phyloP scores from a whole-genome alignment of 2,888 invertebrate genomes.

The Colostygia pectinataria region DNA sequence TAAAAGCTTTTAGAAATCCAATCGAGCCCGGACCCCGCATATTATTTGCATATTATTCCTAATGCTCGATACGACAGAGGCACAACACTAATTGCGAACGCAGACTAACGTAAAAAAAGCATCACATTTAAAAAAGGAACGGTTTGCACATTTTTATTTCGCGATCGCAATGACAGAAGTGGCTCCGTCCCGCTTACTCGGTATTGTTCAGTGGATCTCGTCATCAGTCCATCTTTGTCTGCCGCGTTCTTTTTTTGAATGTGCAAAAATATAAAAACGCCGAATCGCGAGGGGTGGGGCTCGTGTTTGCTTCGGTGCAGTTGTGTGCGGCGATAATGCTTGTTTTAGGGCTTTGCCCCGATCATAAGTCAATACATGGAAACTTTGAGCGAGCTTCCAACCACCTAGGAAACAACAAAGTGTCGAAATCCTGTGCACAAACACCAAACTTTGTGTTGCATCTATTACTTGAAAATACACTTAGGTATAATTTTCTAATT shows the following conservation, averaged over 20 bases:
- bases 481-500: neutral
- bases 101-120: conserved; percentile 81
- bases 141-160: conserved; percentile 81
- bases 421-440: conserved; percentile 38
- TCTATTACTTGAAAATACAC: conserved; percentile 3
- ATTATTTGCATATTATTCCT: conserved; percentile 75
- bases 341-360: conserved; percentile 78
- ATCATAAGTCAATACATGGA: conserved; percentile 78
- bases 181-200: conserved; percentile 71
- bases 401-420: conserved; percentile 38
- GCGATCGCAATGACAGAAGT: conserved; percentile 73
- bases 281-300: conserved; percentile 71
- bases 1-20: conserved; percentile 58
- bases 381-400: conserved; percentile 41
- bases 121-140: conserved; percentile 80
- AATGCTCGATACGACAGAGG: conserved; percentile 68
- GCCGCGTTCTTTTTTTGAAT: conserved; percentile 77
- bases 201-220: conserved; percentile 72
- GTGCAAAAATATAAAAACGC: conserved; percentile 83
- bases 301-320: conserved; percentile 56
- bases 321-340: conserved; percentile 76
- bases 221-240: conserved; percentile 83
- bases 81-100: conserved; percentile 82
- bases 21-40: conserved; percentile 41
- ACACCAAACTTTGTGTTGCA: conserved; percentile 30